Base-by-base conservation (phyloP, 2,797 vertebrate species). In the Brachyrhaphis roseni region DNA sequence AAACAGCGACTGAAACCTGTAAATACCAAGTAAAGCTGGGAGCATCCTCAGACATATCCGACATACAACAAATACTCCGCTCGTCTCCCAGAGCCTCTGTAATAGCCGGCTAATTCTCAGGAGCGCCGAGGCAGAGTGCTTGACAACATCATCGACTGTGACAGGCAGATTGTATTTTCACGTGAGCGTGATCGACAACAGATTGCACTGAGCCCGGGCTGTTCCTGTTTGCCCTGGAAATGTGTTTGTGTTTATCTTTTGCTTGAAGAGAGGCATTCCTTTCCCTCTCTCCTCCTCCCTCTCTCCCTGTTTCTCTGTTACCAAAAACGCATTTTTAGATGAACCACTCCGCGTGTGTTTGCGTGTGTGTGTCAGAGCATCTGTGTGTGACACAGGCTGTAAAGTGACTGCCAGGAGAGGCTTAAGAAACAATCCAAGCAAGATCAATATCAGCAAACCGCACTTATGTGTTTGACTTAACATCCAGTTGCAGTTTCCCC, bases 151-250 rank as follows among this genome's bases (percentile, higher is more conserved):
- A 95, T 96, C 93, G 84, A 88, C 93, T 89, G 84, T 95, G 95
- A 95, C 94, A 95, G 94, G 90, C 95, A 95, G 94, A 95, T 93
- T 95, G 95, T 95, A 92, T 95, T 95, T 95, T 94, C 94, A 94
- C 93, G 93, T 93, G 92, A 93, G 88, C 88, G 75, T 89, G 91
- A 94, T 93, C 90, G 91, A 94, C 93, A 94, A 93, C 94, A 96
- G 94, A 95, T 94, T 94, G 94, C 92, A 85, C 79, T 45, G 87
- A 90, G 93, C 88, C 91, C 80, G 79, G 87, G 88, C 91, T 91
- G 90, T 93, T 95, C 91, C 84, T 93, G 91, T 95, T 93, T 94
- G 92, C 92, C 93, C 92, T 92, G 90, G 87, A 94, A 95, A 94
- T 93, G 92, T 93, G 91, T 93, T 94, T 94, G 94, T 94, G 92